Evolutionary conservation across 2,888 invertebrate species (phyloP), one percentile per base, ranked within the genome.

Genomic region (Colletes collaris): DNA sequence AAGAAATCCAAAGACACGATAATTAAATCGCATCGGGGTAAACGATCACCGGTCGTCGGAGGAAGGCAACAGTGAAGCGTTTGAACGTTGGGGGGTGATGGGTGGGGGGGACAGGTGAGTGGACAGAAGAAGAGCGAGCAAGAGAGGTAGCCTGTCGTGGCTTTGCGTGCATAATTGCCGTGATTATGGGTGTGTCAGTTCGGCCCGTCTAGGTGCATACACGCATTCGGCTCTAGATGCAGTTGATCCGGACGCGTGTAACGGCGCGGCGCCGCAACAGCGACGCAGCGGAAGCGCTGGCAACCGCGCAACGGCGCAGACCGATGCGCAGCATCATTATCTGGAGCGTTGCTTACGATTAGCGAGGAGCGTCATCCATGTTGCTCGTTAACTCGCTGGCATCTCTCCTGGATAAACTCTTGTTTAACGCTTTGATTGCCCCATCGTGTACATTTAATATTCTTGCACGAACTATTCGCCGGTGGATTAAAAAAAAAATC

Each of bases 181-280:
- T 85, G 88, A 88, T 86, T 88, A 88, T 85, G 86, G 85, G 84
- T 88, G 88, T 86, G 88, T 83, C 88, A 79, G 86, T 81, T 86
- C 81, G 87, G 79, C 56, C 79, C 75, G 77, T 85, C 86, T 86
- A 86, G 86, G 79, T 70, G 81, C 81, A 74, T 78, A 79, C 69
- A 72, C 80, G 73, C 73, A 66, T 72, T 80, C 69, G 78, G 81
- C 56, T 77, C 62, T 80, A 74, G 82, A 85, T 80, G 83, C 77
- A 75, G 85, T 74, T 82, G 85, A 84, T 86, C 85, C 78, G 83
- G 83, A 81, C 85, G 87, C 86, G 85, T 78, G 86, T 84, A 87
- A 86, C 84, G 84, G 87, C 84, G 81, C 27, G 16, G 10, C 5
- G 60, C 58, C 19, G 63, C 72, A 46, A 49, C 81, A 64, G 13